These are phyloP conservation scores for Lacerta viridis DNA, from an alignment of 2,797 vertebrate species.

Conservation along the genomic window DNA sequence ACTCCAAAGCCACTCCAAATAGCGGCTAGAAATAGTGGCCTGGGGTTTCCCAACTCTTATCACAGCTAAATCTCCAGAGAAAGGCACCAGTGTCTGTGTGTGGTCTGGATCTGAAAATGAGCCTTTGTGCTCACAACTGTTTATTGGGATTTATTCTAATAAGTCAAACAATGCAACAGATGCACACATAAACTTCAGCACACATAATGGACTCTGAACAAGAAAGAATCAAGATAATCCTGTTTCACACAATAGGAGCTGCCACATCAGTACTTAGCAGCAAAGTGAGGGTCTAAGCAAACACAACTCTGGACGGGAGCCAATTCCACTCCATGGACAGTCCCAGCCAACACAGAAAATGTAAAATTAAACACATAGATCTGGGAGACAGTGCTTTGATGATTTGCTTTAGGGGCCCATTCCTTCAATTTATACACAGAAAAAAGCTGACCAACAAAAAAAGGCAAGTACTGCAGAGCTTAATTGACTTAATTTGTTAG, in stretches of 20 bases:
- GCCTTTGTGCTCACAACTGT: fast-evolving
- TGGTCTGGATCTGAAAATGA: background rate
- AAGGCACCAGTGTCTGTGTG: background rate
- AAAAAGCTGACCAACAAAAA: conserved; percentile 32
- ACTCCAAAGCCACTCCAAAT: background rate
- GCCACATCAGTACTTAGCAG: conserved; percentile 34
- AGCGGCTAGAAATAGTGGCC: background rate
- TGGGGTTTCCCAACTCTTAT: background rate
- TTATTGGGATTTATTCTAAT: background rate
- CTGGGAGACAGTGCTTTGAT: conserved; percentile 29
- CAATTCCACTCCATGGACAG: conserved; percentile 30
- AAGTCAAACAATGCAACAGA: conserved; percentile 41
- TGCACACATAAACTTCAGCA: conserved; percentile 14
- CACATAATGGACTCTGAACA: background rate
- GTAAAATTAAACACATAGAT: conserved; percentile 43
- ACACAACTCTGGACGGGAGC: conserved; percentile 49
- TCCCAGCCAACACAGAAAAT: conserved; percentile 51
- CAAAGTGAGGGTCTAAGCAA: conserved; percentile 45
- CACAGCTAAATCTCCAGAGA: background rate
- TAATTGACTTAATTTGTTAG: conserved; percentile 5
- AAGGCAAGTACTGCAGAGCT: background rate
- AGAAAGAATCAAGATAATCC: conserved; percentile 41
- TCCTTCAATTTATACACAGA: conserved; percentile 40
- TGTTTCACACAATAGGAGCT: conserved; percentile 46
- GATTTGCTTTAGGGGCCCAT: conserved; percentile 40